Conservation (phyloP, 2,797 vertebrate genomes). For the Anniella stebbinsi region DNA sequence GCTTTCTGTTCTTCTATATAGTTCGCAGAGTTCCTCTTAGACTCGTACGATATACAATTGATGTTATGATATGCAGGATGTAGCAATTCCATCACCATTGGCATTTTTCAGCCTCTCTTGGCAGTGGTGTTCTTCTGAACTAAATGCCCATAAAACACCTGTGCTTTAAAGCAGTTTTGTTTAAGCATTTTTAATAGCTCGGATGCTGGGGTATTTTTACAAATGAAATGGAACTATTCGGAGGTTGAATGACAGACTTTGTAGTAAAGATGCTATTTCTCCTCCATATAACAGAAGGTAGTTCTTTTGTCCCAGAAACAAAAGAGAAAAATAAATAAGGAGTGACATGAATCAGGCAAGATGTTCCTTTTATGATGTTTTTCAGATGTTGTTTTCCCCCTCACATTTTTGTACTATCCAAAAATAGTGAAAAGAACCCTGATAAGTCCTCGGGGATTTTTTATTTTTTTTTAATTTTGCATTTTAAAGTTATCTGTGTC, state of each 20-base stretch:
- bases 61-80: conserved; percentile 18
- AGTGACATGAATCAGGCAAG: not conserved
- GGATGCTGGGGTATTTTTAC: conserved; percentile 14
- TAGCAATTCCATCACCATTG: not conserved
- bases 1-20: conserved; percentile 52
- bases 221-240: conserved; percentile 31
- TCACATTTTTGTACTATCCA: conserved; percentile 4
- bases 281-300: conserved; percentile 15
- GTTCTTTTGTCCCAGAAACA: conserved; percentile 15
- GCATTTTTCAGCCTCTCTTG: conserved; percentile 30
- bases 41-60: conserved; percentile 14
- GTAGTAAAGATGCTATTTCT: not conserved
- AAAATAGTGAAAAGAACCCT: conserved; percentile 33
- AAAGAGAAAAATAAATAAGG: conserved; percentile 14
- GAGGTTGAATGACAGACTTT: conserved; percentile 16
- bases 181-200: conserved; percentile 42
- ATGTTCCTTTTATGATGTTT: conserved; percentile 14
- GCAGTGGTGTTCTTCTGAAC: conserved; percentile 10
- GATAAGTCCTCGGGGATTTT: conserved; percentile 22
- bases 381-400: conserved; percentile 27
- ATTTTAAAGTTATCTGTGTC: conserved; percentile 39
- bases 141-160: conserved; percentile 46
- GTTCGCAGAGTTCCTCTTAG: conserved; percentile 19
- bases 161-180: not conserved
- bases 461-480: not conserved